Percentiles rank a stretch among this genome's conserved stretches.
phyloP scores from a whole-genome alignment of 2,888 invertebrate genomes.

The Escarpia spicata region DNA sequence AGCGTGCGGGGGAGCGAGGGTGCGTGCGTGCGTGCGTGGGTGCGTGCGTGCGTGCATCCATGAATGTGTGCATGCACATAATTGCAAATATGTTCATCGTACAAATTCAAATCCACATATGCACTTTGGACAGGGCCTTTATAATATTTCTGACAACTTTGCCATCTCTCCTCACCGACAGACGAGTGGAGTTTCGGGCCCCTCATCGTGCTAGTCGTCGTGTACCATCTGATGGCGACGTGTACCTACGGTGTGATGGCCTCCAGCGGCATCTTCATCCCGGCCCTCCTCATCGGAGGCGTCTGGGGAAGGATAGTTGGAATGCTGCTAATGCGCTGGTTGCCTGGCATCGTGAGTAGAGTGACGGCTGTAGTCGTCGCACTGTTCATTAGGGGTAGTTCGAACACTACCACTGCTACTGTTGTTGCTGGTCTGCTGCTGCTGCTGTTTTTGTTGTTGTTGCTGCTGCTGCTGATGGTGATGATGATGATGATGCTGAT shows the following conservation, averaged over 20 bases:
- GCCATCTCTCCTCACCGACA: background rate
- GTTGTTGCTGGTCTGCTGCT: no score
- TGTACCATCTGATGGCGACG: conserved; percentile 88
- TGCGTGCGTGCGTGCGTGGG: no score
- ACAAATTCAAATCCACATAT: no score
- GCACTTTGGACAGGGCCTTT: background rate
- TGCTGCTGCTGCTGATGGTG: no score
- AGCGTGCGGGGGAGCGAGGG: no score
- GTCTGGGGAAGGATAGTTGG: conserved; percentile 95
- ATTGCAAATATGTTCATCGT: no score
- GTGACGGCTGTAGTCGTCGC: background rate
- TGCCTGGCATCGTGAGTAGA: conserved; percentile 62
- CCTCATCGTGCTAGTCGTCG: conserved; percentile 66
- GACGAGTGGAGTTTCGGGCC: conserved; percentile 39
- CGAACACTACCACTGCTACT: no score
- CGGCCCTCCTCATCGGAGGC: conserved; percentile 91
- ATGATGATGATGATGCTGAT: no score
- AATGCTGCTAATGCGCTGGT: conserved; percentile 68
- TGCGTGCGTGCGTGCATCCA: no score
- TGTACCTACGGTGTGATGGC: conserved; percentile 95
- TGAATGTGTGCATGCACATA: no score
- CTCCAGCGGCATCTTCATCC: conserved; percentile 93
- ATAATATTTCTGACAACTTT: background rate
- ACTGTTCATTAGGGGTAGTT: no score
- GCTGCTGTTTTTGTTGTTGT: no score